Base-by-base conservation (phyloP, 2,797 vertebrate species). In the Atherinosoma microstoma region DNA sequence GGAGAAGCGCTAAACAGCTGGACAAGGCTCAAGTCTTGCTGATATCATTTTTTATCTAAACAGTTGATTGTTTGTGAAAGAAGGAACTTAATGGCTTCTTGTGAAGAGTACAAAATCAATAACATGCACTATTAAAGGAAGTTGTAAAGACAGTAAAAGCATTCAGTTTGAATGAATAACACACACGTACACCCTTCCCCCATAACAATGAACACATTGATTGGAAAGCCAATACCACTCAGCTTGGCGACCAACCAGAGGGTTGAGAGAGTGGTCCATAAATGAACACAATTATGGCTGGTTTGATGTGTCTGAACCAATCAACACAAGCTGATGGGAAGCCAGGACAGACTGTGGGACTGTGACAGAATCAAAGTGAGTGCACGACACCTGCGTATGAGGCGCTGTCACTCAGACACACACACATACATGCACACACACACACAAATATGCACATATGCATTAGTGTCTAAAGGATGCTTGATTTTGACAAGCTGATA, bases 401-500 rank as follows among this genome's bases (percentile, higher is more conserved):
- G 81, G 58, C 30, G 66, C 86, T 88, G 88, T 89, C 91, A 87
- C 79, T 91, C 86, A 86, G 70, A 65, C 61, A 79, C 63, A 62
- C 74, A 72, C 80, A 83, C 78, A 27, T 27, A 64, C 76, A 67
- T n/a, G 38, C 87, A 87, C 78, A 73, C 34, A 70, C 78, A 72
- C 80, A 83, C 78, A 67, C 77, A 74, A 60, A 76, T 65, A 67
- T n/a, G 42, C 87, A 87, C 78, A 73, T 66, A 72, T 45, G 30
- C 77, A 86, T 89, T 90, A 90, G 82, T 80, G 82, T 84, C 80
- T 79, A 80, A 84, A 87, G 80, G 89, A 90, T 88, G 85, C 87
- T 90, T 84, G 83, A 90, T 87, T 91, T 83, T 94, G 94, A 94
- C 93, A 94, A 75, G 82, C 88, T 92, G 91, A 94, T 94, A 94